These are phyloP conservation scores for Parapristionchus giblindavisi DNA, from an alignment of 2,888 invertebrate genomes.

Conservation along the genomic window DNA sequence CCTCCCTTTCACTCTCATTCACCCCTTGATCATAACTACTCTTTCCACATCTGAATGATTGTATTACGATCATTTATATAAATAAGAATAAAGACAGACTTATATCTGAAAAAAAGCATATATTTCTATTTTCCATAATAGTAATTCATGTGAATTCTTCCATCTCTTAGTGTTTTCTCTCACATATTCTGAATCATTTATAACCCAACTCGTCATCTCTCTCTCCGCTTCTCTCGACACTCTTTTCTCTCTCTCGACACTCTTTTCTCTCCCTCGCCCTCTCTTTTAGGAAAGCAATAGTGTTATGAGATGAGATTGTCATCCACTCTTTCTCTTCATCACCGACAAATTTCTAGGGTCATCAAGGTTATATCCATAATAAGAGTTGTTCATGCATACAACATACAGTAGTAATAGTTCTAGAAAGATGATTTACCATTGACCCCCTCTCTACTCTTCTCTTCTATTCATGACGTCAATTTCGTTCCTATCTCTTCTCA, in stretches of 20 bases:
- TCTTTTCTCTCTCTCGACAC: not conserved
- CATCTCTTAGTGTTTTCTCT: no score
- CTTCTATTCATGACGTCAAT: no score
- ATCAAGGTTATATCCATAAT: not conserved
- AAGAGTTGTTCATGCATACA: not conserved
- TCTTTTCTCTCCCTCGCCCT: not conserved
- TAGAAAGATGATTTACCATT: not conserved
- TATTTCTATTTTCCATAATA: no score
- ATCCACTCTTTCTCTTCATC: not conserved
- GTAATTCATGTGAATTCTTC: no score
- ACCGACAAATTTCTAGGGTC: slow-evolving; percentile 2
- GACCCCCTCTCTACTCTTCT: not conserved
- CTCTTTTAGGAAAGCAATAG: not conserved
- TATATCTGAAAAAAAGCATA: no score
- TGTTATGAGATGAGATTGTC: not conserved
- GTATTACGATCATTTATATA: no score
- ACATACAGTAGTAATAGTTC: not conserved
- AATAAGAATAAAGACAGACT: no score
- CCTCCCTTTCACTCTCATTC: not conserved
- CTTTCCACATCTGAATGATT: not conserved
- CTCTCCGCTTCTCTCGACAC: not conserved
- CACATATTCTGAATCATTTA: no score
- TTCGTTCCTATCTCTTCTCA: slow-evolving; percentile 3
- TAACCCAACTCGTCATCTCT: not conserved
- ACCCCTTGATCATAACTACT: not conserved